These are phyloP conservation scores for Climacteris rufus DNA, from an alignment of 2,113 vertebrate genomes.

Conservation along the genomic window DNA sequence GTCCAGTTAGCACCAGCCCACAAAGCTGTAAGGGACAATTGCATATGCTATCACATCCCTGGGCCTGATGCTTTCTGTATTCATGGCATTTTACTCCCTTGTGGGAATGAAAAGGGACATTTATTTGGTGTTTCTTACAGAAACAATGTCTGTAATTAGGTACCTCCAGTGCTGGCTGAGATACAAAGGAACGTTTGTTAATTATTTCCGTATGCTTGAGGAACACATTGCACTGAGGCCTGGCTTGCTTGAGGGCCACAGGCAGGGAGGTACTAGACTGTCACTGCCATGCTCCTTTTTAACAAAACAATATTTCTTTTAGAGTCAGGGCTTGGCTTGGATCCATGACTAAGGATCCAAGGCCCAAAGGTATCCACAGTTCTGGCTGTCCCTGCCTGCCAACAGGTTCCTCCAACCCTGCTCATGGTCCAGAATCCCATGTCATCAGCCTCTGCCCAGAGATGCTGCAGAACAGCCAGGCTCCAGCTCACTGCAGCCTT, in stretches of 20 bases:
- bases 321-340: not conserved
- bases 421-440: not conserved
- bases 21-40: not conserved
- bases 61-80: not conserved
- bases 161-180: conserved; percentile 7
- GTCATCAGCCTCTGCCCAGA: not conserved
- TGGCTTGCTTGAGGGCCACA: not conserved
- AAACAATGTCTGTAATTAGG: conserved; percentile 29
- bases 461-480: not conserved
- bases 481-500: not conserved
- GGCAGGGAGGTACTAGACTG: not conserved
- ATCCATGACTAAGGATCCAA: not conserved
- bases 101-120: not conserved
- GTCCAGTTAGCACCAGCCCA: not conserved
- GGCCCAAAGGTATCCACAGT: not conserved
- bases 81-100: not conserved
- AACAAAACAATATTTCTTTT: not conserved
- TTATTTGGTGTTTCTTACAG: conserved; percentile 53
- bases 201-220: not conserved
- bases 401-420: fast-evolving
- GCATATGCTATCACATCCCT: not conserved
- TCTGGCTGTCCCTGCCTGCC: not conserved
- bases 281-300: not conserved
- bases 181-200: conserved; percentile 17
- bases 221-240: not conserved